Evolutionary conservation across 2,113 vertebrate genomes (phyloP).

Genomic region (Hemibagrus wyckioides): DNA sequence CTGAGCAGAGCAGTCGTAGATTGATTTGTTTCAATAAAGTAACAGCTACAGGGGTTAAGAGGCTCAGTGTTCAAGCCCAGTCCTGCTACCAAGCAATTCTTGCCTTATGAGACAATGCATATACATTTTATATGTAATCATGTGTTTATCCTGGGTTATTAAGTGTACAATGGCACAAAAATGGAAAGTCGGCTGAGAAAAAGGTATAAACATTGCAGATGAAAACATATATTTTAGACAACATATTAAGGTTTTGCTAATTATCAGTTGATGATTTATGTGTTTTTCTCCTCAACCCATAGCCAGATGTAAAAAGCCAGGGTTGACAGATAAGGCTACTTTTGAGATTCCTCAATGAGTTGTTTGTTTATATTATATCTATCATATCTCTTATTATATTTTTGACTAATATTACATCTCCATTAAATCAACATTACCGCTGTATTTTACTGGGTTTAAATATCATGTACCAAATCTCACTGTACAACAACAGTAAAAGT

Average conservation of each 20-base stretch:
- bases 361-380: neutral
- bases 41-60: slow-evolving; percentile 39
- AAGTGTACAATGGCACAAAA: neutral
- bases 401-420: neutral
- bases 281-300: neutral
- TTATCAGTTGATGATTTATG: neutral
- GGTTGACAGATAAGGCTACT: neutral
- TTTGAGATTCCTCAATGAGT: neutral
- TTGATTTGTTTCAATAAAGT: slow-evolving; percentile 37
- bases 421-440: neutral
- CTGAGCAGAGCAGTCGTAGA: slow-evolving; percentile 19
- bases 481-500: neutral
- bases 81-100: neutral
- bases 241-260: neutral
- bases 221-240: neutral
- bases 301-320: neutral
- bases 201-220: neutral
- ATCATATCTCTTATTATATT: neutral
- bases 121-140: neutral
- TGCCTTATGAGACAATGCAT: neutral
- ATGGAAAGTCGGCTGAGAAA: neutral
- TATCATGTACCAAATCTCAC: neutral
- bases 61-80: slow-evolving; percentile 10
- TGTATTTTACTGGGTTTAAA: neutral
- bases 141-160: neutral